phyloP scores from a whole-genome alignment of 2,888 invertebrate species.

The Esperia sulphurella region DNA sequence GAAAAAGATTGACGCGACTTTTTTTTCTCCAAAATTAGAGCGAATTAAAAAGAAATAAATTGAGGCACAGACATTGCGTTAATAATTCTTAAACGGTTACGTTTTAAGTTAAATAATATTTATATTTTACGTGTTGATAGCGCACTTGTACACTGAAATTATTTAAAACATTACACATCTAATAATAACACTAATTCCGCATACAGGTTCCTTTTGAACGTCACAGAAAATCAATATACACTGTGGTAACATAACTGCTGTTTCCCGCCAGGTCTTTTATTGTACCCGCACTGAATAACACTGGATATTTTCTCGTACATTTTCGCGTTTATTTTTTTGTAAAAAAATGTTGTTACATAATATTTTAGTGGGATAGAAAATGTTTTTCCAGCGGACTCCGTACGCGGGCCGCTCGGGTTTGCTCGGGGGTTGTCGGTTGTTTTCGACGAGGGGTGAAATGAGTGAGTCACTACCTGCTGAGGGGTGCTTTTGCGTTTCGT shows the following conservation, averaged over 20 bases:
- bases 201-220: conserved; percentile 51
- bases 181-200: conserved; percentile 64
- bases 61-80: conserved; percentile 1
- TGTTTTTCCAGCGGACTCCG: conserved; percentile 54
- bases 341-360: conserved; percentile 63
- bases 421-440: conserved; percentile 45
- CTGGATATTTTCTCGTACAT: conserved; percentile 23
- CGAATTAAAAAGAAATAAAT: too few relatives aligned
- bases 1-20: neutral
- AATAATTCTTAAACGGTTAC: neutral
- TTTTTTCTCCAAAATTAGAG: neutral
- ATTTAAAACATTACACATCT: conserved; percentile 40
- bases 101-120: too few relatives aligned
- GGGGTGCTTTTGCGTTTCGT: conserved; percentile 65
- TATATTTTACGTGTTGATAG: neutral
- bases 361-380: conserved; percentile 44
- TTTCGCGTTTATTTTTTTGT: conserved; percentile 20
- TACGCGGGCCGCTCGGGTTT: conserved; percentile 44
- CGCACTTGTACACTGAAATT: conserved; percentile 30
- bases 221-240: conserved; percentile 68
- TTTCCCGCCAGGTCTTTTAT: conserved; percentile 20
- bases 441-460: conserved; percentile 41
- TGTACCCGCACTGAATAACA: conserved; percentile 15
- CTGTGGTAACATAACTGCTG: conserved; percentile 30
- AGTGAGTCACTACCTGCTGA: conserved; percentile 65